These are phyloP conservation scores for Triops longicaudatus DNA, from an alignment of 1,140 invertebrate genomes.

Conservation along the genomic window DNA sequence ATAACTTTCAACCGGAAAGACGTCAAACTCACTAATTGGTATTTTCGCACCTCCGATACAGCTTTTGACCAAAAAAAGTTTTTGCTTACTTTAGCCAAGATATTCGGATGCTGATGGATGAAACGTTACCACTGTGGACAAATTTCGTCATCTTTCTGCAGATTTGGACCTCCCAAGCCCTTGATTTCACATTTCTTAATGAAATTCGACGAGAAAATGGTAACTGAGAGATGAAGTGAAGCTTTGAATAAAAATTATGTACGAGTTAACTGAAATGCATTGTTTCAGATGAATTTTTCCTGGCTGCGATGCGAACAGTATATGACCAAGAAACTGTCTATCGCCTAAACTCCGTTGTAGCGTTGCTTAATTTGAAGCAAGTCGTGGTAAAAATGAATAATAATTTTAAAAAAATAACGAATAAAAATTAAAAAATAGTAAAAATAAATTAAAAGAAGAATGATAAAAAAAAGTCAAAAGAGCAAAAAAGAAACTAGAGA, in stretches of 20 bases:
- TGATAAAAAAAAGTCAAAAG: no score
- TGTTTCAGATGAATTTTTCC: neutral
- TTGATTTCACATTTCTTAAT: neutral
- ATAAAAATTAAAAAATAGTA: no score
- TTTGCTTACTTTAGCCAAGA: neutral
- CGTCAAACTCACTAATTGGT: neutral
- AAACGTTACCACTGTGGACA: neutral
- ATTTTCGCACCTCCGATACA: neutral
- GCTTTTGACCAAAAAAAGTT: neutral
- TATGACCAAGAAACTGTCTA: neutral
- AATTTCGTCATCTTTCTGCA: neutral
- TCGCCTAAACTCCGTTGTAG: neutral
- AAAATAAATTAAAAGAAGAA: no score
- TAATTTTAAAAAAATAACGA: neutral
- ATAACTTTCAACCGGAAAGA: neutral
- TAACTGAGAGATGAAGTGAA: neutral
- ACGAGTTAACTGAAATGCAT: neutral
- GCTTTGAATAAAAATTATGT: neutral
- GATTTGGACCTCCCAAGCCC: neutral
- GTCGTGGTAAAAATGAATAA: neutral
- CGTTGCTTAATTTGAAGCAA: neutral
- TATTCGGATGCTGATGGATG: neutral
- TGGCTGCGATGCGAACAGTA: neutral
- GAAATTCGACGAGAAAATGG: neutral
- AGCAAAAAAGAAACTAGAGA: no score